Base-by-base conservation (phyloP, 2,888 invertebrate species). In the Tenodera sinensis region DNA sequence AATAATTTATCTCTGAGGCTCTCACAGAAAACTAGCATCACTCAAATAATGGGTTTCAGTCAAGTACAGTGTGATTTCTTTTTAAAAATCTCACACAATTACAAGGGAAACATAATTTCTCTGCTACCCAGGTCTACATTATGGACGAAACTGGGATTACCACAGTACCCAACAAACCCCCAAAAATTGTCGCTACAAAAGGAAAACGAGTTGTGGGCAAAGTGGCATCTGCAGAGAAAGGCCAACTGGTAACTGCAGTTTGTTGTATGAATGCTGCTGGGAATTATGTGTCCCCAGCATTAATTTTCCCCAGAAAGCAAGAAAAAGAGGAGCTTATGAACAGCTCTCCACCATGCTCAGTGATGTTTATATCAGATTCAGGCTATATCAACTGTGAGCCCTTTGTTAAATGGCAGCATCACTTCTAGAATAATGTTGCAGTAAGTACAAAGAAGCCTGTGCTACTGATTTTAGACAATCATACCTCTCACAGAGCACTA, bases 291-390 rank as follows among this genome's bases (percentile, higher is more conserved):
- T 88, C 89, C 27, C 88, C 88, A 25, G 12, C 82, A 25, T 15
- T 34, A 34, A 34, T 34, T 34, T 34, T 34, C 34, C 34, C 34
- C 4, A 30, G 86, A 47, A 88, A 83, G 34, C 54, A 82, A n/a
- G 85, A 86, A 86, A 88, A 88, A 34, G 20, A 34, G 0, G 89
- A 89, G 42, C 82, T 89, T 47, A 47, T 89, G 88, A 47, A 89
- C 83, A 84, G 86, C 3, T 27, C 86, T 81, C 89, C 34, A 25
- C 86, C 84, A 20, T 86, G 87, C 12, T 83, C 86, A 28, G 28
- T 88, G 28, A 82, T 83, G 20, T 83, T 28, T 27, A 86, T 88
- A 27, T 88, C 86, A 54, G 28, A 28, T 20, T 86, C 83, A 25
- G 88, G 86, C 0, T 89, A 86, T 83, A 86, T 89, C 20, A 85